phyloP scores from a whole-genome alignment of 1,140 invertebrate genomes.

The Pseudachorutes palmiensis region DNA sequence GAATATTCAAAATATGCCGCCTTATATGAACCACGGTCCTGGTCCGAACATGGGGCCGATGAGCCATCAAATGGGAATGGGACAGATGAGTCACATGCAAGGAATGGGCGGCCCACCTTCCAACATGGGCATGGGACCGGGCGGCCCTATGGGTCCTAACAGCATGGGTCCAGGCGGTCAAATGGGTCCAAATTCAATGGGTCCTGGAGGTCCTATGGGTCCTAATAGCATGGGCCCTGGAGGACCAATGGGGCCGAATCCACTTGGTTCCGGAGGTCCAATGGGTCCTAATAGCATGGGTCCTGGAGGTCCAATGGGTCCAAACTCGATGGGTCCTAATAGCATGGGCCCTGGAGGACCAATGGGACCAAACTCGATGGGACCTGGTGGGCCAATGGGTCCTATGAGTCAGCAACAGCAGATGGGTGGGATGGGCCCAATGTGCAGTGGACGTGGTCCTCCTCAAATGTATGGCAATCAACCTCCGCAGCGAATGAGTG shows the following conservation, averaged over 20 bases:
- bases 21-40: conserved; percentile 41
- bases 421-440: conserved; percentile 17
- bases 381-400: neutral
- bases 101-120: conserved; percentile 16
- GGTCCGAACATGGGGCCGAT: conserved; percentile 51
- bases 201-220: conserved; percentile 38
- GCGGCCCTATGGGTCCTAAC: conserved; percentile 38
- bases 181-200: conserved; percentile 36
- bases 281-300: conserved; percentile 15
- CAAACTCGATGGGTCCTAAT: conserved; percentile 9
- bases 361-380: neutral
- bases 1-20: conserved; percentile 48
- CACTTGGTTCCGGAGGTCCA: conserved; percentile 3
- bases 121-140: conserved; percentile 20
- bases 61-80: conserved; percentile 45
- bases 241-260: conserved; percentile 17
- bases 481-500: conserved; percentile 15
- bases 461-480: conserved; percentile 30
- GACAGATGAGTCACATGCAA: conserved; percentile 24
- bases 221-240: conserved; percentile 5
- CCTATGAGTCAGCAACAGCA: conserved; percentile 13
- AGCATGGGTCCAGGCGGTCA: conserved; percentile 46
- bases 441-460: conserved; percentile 25
- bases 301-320: conserved; percentile 5
- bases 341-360: neutral